Base-by-base conservation (phyloP, 2,888 invertebrate species). In the Punctoribates punctum region DNA sequence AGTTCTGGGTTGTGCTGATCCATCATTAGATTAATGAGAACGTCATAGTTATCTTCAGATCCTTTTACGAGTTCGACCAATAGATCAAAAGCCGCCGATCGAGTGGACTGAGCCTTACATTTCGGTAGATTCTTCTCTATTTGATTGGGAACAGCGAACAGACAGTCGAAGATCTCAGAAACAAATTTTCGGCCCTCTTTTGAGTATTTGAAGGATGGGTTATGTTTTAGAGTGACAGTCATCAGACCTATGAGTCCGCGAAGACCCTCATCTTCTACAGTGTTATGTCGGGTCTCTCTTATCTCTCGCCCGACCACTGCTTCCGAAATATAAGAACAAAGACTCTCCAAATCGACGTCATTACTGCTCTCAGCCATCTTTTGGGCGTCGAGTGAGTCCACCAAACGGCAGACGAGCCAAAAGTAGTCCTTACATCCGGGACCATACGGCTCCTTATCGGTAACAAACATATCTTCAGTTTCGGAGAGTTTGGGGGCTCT, bases 341-440 rank as follows among this genome's bases (percentile, higher is more conserved):
- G 84, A 42, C 87, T 87, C 81, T 95, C 93, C 57, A 96, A 84
- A 81, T 92, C 90, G 15, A 91, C 86, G 0, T 86, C 85, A 77
- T 85, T 85, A 73, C 84, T 85, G 0, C 87, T 85, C 77, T 88
- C 88, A 73, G 27, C 23, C 11, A 46, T 27, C 11, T 77, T 67
- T 67, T 73, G 54, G 15, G 34, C 11, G 20, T 72, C 73, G 38
- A 94, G 83, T 1, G 92, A 92, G 81, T 96, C 96, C 0, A 96
- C 91, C 23, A 96, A 87, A 46, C 94, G 88, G 79, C 94, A 93
- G 17, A 94, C 88, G 4, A 96, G 86, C 94, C 95, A 95, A 84
- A 96, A 96, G 84, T 94, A 96, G 83, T 96, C 96, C 9, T 94
- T 86, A 82, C 95, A 96, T 0, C 95, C 95, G 0, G 95, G 94